Evolutionary conservation across 2,888 invertebrate genomes (phyloP).

Genomic region (Labia minor): DNA sequence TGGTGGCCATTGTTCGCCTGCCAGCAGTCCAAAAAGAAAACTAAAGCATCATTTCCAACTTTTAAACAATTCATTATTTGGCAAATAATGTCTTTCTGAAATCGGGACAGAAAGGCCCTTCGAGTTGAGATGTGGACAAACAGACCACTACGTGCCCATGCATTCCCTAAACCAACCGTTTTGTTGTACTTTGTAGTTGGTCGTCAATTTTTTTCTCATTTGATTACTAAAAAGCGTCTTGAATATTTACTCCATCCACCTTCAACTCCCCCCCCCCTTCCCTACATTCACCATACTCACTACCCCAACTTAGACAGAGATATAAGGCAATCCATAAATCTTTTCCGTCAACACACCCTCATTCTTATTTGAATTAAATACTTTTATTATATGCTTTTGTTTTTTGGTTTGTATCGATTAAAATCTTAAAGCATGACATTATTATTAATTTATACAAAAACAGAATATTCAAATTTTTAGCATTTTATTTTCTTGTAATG

Average conservation of each 20-base stretch:
- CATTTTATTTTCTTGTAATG: too few relatives aligned
- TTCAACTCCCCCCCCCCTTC: too few relatives aligned
- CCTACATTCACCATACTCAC: too few relatives aligned
- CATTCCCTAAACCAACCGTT: not conserved
- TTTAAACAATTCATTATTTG: too few relatives aligned
- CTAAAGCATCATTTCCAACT: not conserved
- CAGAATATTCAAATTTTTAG: too few relatives aligned
- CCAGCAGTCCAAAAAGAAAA: not conserved
- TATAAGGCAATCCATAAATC: not conserved
- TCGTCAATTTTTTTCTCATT: not conserved
- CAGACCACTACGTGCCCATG: not conserved
- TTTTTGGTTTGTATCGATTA: not conserved
- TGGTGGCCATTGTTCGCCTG: not conserved
- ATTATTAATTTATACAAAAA: too few relatives aligned
- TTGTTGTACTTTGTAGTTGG: constrained; percentile 4
- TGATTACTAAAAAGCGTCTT: not conserved
- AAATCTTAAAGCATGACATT: too few relatives aligned
- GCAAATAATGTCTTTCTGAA: too few relatives aligned
- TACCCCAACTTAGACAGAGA: not conserved
- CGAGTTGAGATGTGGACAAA: not conserved
- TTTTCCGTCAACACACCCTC: not conserved
- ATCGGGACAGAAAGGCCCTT: not conserved
- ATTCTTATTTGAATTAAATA: not conserved
- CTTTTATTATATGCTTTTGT: not conserved
- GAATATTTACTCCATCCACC: too few relatives aligned